A percentile compares a stretch with the other conserved stretches of the same genome.
These are phyloP conservation scores for Gyps fulvus DNA, from an alignment of 2,113 vertebrate genomes.

Conservation along the genomic window DNA sequence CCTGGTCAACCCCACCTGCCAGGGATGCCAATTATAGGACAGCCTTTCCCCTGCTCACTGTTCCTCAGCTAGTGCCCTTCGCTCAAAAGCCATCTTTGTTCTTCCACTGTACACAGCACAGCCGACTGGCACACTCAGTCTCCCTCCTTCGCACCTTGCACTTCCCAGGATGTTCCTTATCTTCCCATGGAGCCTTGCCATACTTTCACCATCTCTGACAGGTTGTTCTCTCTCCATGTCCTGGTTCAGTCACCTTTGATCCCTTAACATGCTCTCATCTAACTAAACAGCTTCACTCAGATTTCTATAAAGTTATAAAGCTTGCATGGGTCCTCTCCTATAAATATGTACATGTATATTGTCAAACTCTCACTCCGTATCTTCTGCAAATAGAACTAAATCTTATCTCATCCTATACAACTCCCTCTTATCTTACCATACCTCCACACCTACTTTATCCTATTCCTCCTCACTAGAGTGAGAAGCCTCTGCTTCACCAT, in stretches of 20 bases:
- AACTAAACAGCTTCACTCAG: background rate
- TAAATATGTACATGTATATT: rapidly evolving
- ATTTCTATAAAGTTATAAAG: background rate
- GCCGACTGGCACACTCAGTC: rapidly evolving
- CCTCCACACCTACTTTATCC: background rate
- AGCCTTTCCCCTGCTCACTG: background rate
- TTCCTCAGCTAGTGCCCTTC: background rate
- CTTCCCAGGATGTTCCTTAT: background rate
- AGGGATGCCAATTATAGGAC: rapidly evolving
- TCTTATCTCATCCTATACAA: background rate
- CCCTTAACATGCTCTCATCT: background rate
- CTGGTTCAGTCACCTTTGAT: background rate
- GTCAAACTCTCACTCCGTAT: background rate
- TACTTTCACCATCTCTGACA: background rate
- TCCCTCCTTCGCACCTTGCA: background rate
- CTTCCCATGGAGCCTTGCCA: background rate
- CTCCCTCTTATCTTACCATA: background rate
- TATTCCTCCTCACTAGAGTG: background rate
- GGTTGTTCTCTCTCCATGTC: background rate
- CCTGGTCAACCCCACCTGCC: background rate
- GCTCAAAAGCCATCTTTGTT: background rate
- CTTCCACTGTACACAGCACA: background rate
- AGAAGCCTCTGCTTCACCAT: background rate
- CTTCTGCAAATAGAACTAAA: background rate
- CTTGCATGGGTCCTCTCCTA: background rate